Evolutionary conservation across 2,888 invertebrate species (phyloP).

Genomic region (Tachina lurida): DNA sequence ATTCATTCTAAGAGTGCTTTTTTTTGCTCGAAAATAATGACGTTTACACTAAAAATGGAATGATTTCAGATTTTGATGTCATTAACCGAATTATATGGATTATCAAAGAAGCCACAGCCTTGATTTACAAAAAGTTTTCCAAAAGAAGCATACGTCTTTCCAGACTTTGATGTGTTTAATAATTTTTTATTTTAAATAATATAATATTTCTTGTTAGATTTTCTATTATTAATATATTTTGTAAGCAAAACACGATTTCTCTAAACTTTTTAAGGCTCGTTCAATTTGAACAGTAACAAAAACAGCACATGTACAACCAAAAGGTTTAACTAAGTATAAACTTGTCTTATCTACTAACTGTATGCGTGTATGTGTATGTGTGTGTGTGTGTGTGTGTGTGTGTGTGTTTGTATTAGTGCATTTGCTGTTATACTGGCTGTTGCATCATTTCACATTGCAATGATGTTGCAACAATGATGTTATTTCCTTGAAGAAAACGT

Average conservation of each 20-base stretch:
- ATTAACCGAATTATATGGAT: no score
- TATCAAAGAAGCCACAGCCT: no score
- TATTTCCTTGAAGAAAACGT: slow-evolving; percentile 5
- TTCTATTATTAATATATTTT: slow-evolving; percentile 40
- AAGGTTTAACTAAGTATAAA: slow-evolving; percentile 41
- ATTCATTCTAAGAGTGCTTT: no score
- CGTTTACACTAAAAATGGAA: no score
- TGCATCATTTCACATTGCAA: slow-evolving; percentile 19
- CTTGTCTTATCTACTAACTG: slow-evolving; percentile 19
- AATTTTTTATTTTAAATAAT: slow-evolving; percentile 1
- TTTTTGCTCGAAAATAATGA: no score
- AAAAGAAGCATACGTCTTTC: not conserved
- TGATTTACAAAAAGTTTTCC: no score
- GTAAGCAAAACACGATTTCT: slow-evolving; percentile 57
- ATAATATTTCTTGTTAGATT: not conserved
- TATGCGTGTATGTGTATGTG: not conserved
- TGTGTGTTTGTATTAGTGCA: not conserved
- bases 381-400: not conserved
- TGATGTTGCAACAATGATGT: slow-evolving; percentile 40
- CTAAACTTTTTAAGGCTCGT: slow-evolving; percentile 33
- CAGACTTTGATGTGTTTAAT: slow-evolving; percentile 39
- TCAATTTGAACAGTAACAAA: not conserved
- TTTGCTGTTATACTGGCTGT: slow-evolving; percentile 24
- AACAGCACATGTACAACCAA: slow-evolving; percentile 3
- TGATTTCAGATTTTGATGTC: no score